Base-by-base conservation (phyloP, 2,888 invertebrate species). In the Eremobia ochroleuca region DNA sequence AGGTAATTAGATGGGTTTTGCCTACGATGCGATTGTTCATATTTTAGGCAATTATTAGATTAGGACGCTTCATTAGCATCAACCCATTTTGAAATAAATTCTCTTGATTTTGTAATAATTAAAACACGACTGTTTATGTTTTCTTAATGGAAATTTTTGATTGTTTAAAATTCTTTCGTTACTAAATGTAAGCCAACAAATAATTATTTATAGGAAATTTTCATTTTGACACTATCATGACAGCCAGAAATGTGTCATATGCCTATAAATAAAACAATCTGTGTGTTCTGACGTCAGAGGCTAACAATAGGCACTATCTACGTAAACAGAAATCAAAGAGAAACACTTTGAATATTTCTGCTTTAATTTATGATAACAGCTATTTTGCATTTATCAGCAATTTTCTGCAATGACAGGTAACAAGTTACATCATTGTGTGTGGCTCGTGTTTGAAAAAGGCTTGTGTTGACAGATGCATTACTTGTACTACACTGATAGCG, bases 291-390 rank as follows among this genome's bases (percentile, higher is more conserved):
- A 89, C 90, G 89, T 90, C 86, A 88, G 74, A 69, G 0, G 21
- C 84, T 73, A 89, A 88, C 76, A 89, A 85, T 88, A 89, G 85
- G 79, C 69, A 84, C 82, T 83, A 87, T 87, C 72, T 85, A 77
- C 76, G 73, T 71, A 85, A 87, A 70, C 52, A 69, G 49, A 46
- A 76, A 85, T 87, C 74, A 82, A 65, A 52, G 37, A 68, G 64
- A n/a, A 74, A 55, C 65, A 34, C 21, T 78, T 82, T 31, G 58
- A 70, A 81, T 78, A 73, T 73, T 73, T 65, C 62, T 81, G 68
- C 28, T 68, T 68, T 58, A 76, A 73, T 74, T 76, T 64, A n/a
- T 65, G 81, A 74, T 85, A 78, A 46, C 37, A 76, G 71, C 40
- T 58, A 71, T 61, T 75, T 75, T 67, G 65, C 34, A 59, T 77